Percentiles rank a stretch among this genome's conserved stretches.
Evolutionary conservation across 2,888 invertebrate species (phyloP).

Genomic region (Dryocosmus kuriphilus): DNA sequence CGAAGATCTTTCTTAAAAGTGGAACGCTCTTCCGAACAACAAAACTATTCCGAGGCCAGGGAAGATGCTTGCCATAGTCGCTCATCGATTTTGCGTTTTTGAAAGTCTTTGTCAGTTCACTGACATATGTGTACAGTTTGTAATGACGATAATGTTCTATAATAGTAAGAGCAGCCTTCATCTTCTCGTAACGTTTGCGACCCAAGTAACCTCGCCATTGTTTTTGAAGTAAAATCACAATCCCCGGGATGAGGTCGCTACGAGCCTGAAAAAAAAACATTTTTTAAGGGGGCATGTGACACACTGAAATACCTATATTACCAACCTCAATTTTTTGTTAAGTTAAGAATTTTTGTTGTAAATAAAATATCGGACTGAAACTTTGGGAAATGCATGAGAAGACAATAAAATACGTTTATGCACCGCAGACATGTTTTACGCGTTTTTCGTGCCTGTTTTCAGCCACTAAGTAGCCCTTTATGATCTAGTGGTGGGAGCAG

Average conservation of each 20-base stretch:
- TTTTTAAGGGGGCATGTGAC: too few species aligned
- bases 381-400: too few species aligned
- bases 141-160: conserved; percentile 89
- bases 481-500: too few species aligned
- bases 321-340: too few species aligned
- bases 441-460: too few species aligned
- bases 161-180: conserved; percentile 91
- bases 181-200: conserved; percentile 88
- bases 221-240: conserved; percentile 96
- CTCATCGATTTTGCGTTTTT: conserved; percentile 82
- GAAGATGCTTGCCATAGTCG: conserved; percentile 88
- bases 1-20: conserved; percentile 82
- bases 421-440: too few species aligned
- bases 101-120: conserved; percentile 83
- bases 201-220: conserved; percentile 92
- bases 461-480: too few species aligned
- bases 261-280: conserved; percentile 80
- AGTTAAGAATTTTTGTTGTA: too few species aligned
- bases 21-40: conserved; percentile 83
- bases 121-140: conserved; percentile 87
- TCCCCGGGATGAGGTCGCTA: conserved; percentile 92
- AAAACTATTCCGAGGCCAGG: conserved; percentile 90
- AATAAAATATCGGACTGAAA: too few species aligned
- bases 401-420: too few species aligned
- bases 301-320: too few species aligned